Conservation (phyloP, 2,888 invertebrate species). For the Parnassius orleans region DNA sequence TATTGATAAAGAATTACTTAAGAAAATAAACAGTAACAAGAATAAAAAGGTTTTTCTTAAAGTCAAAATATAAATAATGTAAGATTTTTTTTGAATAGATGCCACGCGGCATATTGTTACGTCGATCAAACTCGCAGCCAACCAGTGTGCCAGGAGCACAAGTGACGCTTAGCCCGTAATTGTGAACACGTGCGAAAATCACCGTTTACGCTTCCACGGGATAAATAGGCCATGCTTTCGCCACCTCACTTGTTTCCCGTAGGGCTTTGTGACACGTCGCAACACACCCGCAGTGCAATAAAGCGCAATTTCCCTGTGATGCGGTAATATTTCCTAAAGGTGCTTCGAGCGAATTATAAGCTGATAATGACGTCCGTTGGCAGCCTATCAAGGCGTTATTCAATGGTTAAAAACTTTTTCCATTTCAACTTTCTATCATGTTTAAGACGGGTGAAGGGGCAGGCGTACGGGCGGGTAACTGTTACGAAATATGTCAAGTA, state of each 20-base stretch:
- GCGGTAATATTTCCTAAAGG: slow-evolving; percentile 24
- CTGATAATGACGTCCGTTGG: slow-evolving; percentile 20
- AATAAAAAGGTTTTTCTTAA: too few species aligned
- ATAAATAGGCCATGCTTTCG: slow-evolving; percentile 49
- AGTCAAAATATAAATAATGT: too few species aligned
- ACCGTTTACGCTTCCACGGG: slow-evolving; percentile 40
- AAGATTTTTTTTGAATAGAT: neutral
- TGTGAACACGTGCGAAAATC: slow-evolving; percentile 36
- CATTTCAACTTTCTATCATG: slow-evolving; percentile 9
- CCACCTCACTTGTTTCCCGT: slow-evolving; percentile 30
- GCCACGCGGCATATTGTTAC: neutral
- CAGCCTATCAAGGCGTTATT: slow-evolving; percentile 14
- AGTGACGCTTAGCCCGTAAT: slow-evolving; percentile 23
- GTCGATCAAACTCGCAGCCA: neutral
- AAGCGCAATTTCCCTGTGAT: slow-evolving; percentile 25
- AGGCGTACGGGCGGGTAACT: neutral
- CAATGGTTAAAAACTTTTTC: slow-evolving; percentile 15
- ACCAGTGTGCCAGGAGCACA: slow-evolving; percentile 3
- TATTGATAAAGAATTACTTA: too few species aligned
- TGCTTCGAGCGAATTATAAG: slow-evolving; percentile 15
- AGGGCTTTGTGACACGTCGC: slow-evolving; percentile 38
- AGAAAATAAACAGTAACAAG: too few species aligned
- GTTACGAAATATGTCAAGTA: neutral
- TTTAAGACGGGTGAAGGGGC: neutral
- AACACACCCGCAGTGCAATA: slow-evolving; percentile 40